Base-by-base conservation (phyloP, 2,113 vertebrate genomes). In the Sinosuthora webbiana region DNA sequence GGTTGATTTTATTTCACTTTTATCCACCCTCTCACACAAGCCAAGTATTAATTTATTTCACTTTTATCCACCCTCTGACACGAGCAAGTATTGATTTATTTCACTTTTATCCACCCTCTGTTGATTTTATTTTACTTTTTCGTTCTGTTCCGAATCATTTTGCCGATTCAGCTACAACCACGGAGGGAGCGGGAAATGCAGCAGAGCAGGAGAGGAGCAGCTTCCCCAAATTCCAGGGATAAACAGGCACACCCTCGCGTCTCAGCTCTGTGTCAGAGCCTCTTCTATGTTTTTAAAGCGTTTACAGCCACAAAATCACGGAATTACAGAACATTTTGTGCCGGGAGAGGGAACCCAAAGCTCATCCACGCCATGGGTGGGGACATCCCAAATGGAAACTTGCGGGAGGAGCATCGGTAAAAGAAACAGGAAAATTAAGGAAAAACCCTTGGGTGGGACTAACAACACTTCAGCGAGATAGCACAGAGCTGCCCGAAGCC, bases 401-500 rank as follows among this genome's bases (percentile, higher is more conserved):
- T 5, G 70, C 0, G 24, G 37, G 4, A 33, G 23, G 11, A 59
- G 9, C 9, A 15, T 0, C 17, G 50, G 1, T 37, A 13, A 35
- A 50, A 49, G 5, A 4, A 52, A 16, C 6, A 9, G n/a, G 55
- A 45, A 45, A 83, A 87, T 41, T 0, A 11, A 24, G 20, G 41
- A 6, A 15, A 15, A 42, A 56, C 3, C 17, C 28, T 3, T 1
- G 17, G 1, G 23, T 1, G 7, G 44, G 35, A 11, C 55, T 47
- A 19, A 55, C 70, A 50, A 4, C 31, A 25, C 6, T 4, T 63
- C 0, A 55, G 60, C 69, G 8, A 82, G 19, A 33, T 0, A 30
- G 55, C 1, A 13, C 0, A 18, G 52, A 20, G 28, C 69, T 16
- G 19, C 2, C 1, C 1, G 12, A 39, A 17, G 3, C 1, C 6